Base-by-base conservation (phyloP, 2,113 vertebrate genomes). In the Gambusia holbrooki region DNA sequence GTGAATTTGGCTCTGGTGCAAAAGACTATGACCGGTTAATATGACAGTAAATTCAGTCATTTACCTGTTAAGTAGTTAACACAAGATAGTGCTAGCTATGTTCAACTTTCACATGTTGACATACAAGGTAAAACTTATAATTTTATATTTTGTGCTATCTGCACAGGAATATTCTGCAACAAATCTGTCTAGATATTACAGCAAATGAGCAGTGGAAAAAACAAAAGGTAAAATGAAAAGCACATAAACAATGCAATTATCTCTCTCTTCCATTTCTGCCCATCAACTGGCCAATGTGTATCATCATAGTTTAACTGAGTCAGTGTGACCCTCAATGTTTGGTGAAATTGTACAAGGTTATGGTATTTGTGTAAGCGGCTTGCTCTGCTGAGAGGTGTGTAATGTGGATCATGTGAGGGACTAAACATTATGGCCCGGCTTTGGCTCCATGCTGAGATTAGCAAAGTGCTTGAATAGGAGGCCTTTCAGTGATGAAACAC, bases 341-440 rank as follows among this genome's bases (percentile, higher is more conserved):
- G 30, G 76, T 71, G 76, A 88, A 86, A 91, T 70, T 74, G 80
- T 78, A 84, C 85, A 83, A 75, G 73, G 28, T 64, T 70, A 82
- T 83, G 82, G 71, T 84, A 48, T 69, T 74, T 69, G 81, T 73
- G 11, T 35, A 70, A 80, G 74, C 73, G 9, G 58, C 32, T 27
- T 70, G 62, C 37, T 77, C 66, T 68, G 69, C 62, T 75, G 75
- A 45, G 7, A 69, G 71, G 35, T 62, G 58, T 61, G 78, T 60
- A 45, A 61, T 61, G 40, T 69, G 73, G 62, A 79, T 83, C 78
- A 77, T 81, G 73, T 61, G 27, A 71, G 67, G 63, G 42, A 73
- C 69, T 54, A 67, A 87, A 74, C 77, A 75, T 79, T 58, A 62
- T 51, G 27, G 33, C 76, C 37, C 28, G 62, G 51, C 33, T 69